These are phyloP conservation scores for Steinernema carpocapsae DNA, from an alignment of 2,888 invertebrate species.

Conservation along the genomic window DNA sequence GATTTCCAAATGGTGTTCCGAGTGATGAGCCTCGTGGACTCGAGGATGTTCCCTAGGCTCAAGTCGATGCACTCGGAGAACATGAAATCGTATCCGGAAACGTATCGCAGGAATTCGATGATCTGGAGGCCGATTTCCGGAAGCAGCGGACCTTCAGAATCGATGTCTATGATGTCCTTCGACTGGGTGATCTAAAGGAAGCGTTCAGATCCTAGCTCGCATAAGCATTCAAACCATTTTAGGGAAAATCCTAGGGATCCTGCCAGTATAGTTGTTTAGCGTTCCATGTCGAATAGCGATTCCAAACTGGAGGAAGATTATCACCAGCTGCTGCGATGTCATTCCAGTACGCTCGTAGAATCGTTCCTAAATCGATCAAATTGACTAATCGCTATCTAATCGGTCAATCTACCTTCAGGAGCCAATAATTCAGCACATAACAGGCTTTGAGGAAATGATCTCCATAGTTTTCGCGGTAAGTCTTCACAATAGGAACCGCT, in stretches of 20 bases:
- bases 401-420: not conserved
- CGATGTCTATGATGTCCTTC: not conserved
- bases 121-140: not conserved
- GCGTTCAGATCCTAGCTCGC: not conserved
- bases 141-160: not conserved
- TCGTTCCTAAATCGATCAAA: not conserved
- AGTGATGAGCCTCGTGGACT: not conserved
- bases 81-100: constrained; percentile 29
- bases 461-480: constrained; percentile 1
- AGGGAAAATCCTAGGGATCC: not conserved
- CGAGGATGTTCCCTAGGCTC: not conserved
- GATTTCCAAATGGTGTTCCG: not conserved
- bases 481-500: not conserved
- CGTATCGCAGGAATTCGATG: constrained; percentile 13
- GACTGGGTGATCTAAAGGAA: not conserved
- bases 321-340: not conserved
- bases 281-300: constrained; percentile 18
- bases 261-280: not conserved
- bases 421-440: constrained; percentile 2
- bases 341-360: constrained; percentile 17
- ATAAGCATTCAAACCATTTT: not conserved
- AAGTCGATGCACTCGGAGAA: constrained; percentile 7
- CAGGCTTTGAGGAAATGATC: constrained; percentile 17
- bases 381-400: not conserved
- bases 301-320: constrained; percentile 15